These are phyloP conservation scores for Pangasius macronema DNA, from an alignment of 2,797 vertebrate species.

Conservation along the genomic window DNA sequence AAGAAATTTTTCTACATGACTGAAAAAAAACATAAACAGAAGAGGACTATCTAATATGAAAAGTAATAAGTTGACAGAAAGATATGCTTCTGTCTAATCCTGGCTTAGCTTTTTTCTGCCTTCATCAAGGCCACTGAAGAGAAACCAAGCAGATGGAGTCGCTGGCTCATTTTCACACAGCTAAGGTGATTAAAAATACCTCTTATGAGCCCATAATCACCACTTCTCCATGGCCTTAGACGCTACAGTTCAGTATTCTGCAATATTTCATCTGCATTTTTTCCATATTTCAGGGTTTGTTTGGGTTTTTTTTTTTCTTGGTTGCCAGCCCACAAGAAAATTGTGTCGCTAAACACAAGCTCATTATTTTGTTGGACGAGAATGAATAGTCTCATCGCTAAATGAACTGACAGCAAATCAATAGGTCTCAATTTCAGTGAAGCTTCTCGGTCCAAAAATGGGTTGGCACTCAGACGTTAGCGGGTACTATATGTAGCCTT, in stretches of 20 bases:
- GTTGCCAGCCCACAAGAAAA: not conserved
- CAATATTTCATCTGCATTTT: slow-evolving; percentile 21
- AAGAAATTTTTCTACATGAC: not conserved
- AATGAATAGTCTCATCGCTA: slow-evolving; percentile 36
- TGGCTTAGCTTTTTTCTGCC: slow-evolving; percentile 16
- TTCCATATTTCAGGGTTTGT: not conserved
- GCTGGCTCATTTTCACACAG: slow-evolving; percentile 20
- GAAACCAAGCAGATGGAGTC: slow-evolving; percentile 36
- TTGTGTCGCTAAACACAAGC: not conserved
- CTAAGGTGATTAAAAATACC: slow-evolving; percentile 47
- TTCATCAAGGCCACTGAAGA: slow-evolving; percentile 28
- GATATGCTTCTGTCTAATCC: slow-evolving; percentile 16
- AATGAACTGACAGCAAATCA: slow-evolving; percentile 42
- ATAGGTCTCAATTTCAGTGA: slow-evolving; percentile 26
- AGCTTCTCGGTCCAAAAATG: not conserved
- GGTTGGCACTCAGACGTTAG: not conserved
- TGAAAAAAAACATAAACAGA: not conserved
- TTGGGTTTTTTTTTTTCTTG: not conserved
- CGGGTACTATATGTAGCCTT: not conserved
- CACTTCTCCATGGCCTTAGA: slow-evolving; percentile 10
- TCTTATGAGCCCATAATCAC: slow-evolving; percentile 43
- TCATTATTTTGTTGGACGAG: slow-evolving; percentile 38
- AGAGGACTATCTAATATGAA: not conserved
- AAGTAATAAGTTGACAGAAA: slow-evolving; percentile 4
- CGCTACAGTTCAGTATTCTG: not conserved